phyloP scores from a whole-genome alignment of 2,113 vertebrate species.

The Noctilio leporinus region DNA sequence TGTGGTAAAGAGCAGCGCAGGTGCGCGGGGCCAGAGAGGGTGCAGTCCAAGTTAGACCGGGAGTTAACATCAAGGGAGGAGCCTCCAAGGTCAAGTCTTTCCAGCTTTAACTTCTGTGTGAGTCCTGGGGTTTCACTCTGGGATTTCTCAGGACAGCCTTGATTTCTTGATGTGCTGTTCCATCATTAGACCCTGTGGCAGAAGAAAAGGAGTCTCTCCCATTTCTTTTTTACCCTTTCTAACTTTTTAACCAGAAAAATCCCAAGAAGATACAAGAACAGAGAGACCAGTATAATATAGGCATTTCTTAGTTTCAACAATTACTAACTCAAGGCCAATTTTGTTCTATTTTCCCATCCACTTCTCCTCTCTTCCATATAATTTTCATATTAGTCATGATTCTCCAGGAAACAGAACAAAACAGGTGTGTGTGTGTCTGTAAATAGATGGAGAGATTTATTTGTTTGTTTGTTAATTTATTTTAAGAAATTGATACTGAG shows the following conservation, averaged over 20 bases:
- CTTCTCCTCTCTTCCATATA: background rate
- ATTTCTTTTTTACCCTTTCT: background rate
- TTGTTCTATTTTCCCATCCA: background rate
- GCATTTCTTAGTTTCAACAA: background rate
- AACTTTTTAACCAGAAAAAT: background rate
- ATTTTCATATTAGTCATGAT: background rate
- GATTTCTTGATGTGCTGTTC: background rate
- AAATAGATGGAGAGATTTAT: background rate
- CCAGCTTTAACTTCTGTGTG: background rate
- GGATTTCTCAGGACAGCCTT: background rate
- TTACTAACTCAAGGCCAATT: background rate
- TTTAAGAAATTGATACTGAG: background rate
- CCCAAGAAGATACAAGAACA: background rate
- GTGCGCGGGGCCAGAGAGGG: background rate
- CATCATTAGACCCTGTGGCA: background rate
- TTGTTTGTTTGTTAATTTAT: background rate
- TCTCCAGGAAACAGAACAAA: background rate
- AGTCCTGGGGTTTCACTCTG: background rate
- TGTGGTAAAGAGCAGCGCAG: background rate
- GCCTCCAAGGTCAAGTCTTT: background rate
- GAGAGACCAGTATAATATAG: background rate
- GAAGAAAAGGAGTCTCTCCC: background rate
- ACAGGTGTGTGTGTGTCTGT: background rate
- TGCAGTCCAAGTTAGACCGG: background rate
- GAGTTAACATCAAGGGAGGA: background rate